Base-by-base conservation (phyloP, 2,888 invertebrate genomes). In the Nomada goodeniana region DNA sequence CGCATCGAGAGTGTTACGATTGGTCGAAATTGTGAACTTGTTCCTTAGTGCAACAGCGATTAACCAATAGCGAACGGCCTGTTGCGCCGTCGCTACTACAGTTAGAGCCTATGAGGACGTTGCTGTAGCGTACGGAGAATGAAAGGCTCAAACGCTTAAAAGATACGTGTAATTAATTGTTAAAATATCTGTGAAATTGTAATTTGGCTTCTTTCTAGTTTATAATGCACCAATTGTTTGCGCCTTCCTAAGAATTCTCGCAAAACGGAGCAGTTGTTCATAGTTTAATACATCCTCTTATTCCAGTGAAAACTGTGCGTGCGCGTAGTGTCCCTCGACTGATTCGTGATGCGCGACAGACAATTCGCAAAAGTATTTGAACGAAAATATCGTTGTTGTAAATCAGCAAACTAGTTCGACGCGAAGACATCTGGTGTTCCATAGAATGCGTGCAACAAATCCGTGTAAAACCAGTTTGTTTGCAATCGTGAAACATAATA, bases 91-190 rank as follows among this genome's bases (percentile, higher is more conserved):
- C 86, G 90, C 85, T 67, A 78, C 74, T 77, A 76, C 77, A 53
- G 29, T 60, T 67, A 11, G 78, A 82, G 77, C 80, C 86, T 84
- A 87, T 90, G 86, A 80, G 84, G 84, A 88, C 63, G 69, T 80
- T 82, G 76, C 84, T 84, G 80, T 82, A 76, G 84, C 82, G 79
- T 83, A 86, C 82, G 76, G 82, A 79, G 76, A 83, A 72, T 50
- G 78, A 81, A 36, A 83, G 83, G 85, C 89, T 91, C 90, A 89
- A 91, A 91, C 82, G 87, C 91, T 91, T 80, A 84, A 90, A 89
- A 89, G 86, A 78, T 86, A 85, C 67, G 79, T 67, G 61, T 65
- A 72, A 69, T 84, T 82, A 47, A 77, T 84, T 68, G 76, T 82
- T 80, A 67, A 71, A 76, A 87, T 76, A 72, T 29, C n/a, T 29